phyloP scores from a whole-genome alignment of 1,140 invertebrate species.

The Kradibia gibbosae region DNA sequence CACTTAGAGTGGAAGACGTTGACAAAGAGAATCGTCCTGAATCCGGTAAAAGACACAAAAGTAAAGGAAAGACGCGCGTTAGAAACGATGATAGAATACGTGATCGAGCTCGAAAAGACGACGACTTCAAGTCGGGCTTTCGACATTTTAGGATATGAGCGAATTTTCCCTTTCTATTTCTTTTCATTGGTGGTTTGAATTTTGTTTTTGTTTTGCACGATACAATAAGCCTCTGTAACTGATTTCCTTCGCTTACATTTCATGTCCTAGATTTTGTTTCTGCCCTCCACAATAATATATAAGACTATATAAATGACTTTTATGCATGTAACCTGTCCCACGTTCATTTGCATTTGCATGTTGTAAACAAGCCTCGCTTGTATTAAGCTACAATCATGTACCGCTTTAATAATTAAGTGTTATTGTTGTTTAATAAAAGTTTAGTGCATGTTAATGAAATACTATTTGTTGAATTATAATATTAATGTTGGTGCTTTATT shows the following conservation, averaged over 20 bases:
- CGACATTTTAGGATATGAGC: slow-evolving; percentile 40
- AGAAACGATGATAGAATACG: slow-evolving; percentile 17
- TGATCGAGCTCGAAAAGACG: slow-evolving; percentile 22
- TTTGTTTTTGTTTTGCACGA: slow-evolving; percentile 2
- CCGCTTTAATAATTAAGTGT: slow-evolving; percentile 22
- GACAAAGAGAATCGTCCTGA: slow-evolving; percentile 44
- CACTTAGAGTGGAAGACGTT: background rate
- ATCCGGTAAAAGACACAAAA: slow-evolving; percentile 33
- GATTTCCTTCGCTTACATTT: background rate
- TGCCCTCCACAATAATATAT: slow-evolving; percentile 6
- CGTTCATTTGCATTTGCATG: slow-evolving; percentile 24
- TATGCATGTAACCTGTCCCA: slow-evolving; percentile 9
- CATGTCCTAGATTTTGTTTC: background rate
- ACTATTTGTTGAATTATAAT: background rate
- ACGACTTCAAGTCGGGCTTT: slow-evolving; percentile 12
- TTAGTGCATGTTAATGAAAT: slow-evolving; percentile 26
- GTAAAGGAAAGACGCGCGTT: slow-evolving; percentile 28
- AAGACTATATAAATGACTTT: slow-evolving; percentile 1
- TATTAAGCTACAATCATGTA: slow-evolving; percentile 21
- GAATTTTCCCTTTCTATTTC: background rate
- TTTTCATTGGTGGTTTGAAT: background rate
- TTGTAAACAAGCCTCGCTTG: slow-evolving; percentile 45
- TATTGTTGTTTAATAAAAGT: slow-evolving; percentile 41
- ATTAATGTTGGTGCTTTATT: background rate
- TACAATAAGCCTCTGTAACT: slow-evolving; percentile 18